A percentile compares a stretch with the other conserved stretches of the same genome.
Evolutionary conservation across 2,888 invertebrate genomes (phyloP).

Genomic region (Bedellia somnulentella): DNA sequence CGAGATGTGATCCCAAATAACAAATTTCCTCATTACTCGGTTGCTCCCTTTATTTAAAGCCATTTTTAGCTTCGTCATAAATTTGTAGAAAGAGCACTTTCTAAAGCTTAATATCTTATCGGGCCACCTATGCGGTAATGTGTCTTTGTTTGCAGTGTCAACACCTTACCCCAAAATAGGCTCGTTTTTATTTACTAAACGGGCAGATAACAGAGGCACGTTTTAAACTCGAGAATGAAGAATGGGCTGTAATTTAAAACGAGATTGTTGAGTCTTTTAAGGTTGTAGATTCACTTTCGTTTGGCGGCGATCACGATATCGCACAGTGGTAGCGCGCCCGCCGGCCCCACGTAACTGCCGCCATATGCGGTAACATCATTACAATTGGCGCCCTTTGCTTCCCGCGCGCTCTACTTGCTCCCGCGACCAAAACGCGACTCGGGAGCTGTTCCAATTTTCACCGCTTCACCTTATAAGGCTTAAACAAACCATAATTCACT

Average conservation of each 20-base stretch:
- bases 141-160: constrained; percentile 23
- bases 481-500: too few relatives aligned
- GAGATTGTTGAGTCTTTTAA: constrained; percentile 3
- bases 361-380: constrained; percentile 17
- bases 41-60: too few relatives aligned
- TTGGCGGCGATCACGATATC: constrained; percentile 16
- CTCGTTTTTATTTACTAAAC: constrained; percentile 21
- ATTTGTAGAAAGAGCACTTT: too few relatives aligned
- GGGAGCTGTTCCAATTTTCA: constrained; percentile 13
- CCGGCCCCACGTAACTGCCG: constrained; percentile 13
- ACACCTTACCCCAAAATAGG: constrained; percentile 17
- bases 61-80: too few relatives aligned
- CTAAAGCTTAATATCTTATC: constrained; percentile 6
- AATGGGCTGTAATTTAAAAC: neutral
- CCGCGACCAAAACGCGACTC: too few relatives aligned
- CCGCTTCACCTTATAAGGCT: constrained; percentile 13
- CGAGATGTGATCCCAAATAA: constrained; percentile 1
- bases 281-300: constrained; percentile 14
- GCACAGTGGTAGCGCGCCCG: constrained; percentile 8
- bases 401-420: neutral
- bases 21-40: too few relatives aligned
- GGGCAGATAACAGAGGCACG: constrained; percentile 7
- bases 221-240: neutral
- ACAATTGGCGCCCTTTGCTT: neutral
- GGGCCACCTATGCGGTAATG: constrained; percentile 13